Evolutionary conservation across 2,113 vertebrate genomes (phyloP).

Genomic region (Lamprotornis superbus): DNA sequence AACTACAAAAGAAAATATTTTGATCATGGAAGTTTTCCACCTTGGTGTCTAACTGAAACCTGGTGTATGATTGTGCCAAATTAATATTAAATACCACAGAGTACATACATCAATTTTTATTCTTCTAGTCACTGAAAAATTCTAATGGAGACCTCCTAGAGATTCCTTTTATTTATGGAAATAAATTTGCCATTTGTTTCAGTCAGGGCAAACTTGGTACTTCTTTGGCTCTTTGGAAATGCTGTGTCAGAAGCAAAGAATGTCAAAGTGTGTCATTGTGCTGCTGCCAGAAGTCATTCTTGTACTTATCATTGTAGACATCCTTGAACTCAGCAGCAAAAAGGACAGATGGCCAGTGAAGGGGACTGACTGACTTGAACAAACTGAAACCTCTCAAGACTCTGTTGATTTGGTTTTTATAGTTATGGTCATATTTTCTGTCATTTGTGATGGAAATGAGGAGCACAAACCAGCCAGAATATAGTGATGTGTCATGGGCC

Average conservation of each 20-base stretch:
- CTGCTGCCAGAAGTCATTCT: constrained; percentile 23
- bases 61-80: background rate
- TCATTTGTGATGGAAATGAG: background rate
- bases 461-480: background rate
- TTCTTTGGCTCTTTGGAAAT: background rate
- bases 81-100: background rate
- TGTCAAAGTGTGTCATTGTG: background rate
- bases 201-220: background rate
- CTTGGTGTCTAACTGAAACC: background rate
- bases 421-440: background rate
- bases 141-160: background rate
- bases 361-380: background rate
- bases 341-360: constrained; percentile 42
- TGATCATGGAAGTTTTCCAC: background rate
- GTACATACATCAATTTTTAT: background rate
- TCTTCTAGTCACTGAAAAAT: background rate
- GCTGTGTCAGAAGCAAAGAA: background rate
- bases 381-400: constrained; percentile 16
- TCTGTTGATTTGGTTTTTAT: background rate
- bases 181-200: background rate
- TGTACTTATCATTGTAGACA: background rate
- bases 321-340: background rate
- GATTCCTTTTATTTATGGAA: background rate
- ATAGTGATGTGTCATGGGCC: background rate
- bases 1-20: background rate